Evolutionary conservation across 1,140 invertebrate species (phyloP).

Genomic region (Rhynchophorus ferrugineus): DNA sequence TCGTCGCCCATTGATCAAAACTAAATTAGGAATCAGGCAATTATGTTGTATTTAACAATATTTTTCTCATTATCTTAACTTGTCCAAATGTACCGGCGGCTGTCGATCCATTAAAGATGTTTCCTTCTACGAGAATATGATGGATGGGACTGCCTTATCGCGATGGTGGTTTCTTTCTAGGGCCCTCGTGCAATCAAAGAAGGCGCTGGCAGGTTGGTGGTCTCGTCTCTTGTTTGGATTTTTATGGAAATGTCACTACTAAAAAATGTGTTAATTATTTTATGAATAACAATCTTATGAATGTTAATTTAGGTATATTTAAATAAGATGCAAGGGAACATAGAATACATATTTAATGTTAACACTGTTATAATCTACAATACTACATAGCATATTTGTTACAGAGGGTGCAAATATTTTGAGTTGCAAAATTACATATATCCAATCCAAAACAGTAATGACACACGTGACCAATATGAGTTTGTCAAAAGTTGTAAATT

Average conservation of each 20-base stretch:
- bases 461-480: too few species aligned
- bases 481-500: too few species aligned
- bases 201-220: constrained; percentile 1
- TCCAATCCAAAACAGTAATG: too few species aligned
- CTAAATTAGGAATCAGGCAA: constrained; percentile 22
- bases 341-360: too few species aligned
- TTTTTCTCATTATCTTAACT: constrained; percentile 31
- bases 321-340: too few species aligned
- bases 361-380: too few species aligned
- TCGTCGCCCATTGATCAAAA: constrained; percentile 15
- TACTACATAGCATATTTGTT: too few species aligned
- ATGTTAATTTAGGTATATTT: too few species aligned
- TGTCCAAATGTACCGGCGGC: constrained; percentile 30
- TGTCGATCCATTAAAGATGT: constrained; percentile 35
- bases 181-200: constrained; percentile 5
- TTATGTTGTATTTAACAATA: constrained; percentile 32
- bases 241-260: neutral
- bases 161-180: constrained; percentile 20
- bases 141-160: constrained; percentile 34
- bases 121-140: constrained; percentile 31
- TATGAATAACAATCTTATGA: too few species aligned
- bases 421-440: too few species aligned
- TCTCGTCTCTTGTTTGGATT: neutral
- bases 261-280: neutral
- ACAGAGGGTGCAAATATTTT: too few species aligned